These are phyloP conservation scores for Acanthosepion esculentum DNA, from an alignment of 2,888 invertebrate species.

Conservation along the genomic window DNA sequence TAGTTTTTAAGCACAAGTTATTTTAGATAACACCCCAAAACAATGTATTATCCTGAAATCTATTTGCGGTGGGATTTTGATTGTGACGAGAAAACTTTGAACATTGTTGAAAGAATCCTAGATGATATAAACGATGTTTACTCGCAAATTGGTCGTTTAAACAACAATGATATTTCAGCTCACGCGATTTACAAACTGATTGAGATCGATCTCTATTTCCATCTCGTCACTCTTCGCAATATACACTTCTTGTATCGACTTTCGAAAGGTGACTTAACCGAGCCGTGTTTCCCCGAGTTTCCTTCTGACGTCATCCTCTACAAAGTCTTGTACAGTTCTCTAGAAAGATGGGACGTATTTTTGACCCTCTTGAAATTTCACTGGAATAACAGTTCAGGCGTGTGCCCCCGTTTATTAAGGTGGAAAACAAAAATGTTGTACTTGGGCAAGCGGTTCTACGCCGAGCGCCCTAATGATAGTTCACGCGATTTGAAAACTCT, in stretches of 20 bases:
- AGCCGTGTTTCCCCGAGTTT: background rate
- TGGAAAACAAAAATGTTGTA: background rate
- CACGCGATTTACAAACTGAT: background rate
- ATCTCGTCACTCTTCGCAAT: background rate
- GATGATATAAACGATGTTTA: background rate
- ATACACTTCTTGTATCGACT: background rate
- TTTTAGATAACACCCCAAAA: background rate
- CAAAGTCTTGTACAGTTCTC: background rate
- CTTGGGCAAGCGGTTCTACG: background rate
- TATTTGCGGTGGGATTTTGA: background rate
- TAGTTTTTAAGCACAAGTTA: too few species aligned
- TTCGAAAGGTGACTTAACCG: background rate
- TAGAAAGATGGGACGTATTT: background rate
- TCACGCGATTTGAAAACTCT: background rate
- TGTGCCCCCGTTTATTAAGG: background rate
- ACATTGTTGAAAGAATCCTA: background rate
- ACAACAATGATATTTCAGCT: background rate
- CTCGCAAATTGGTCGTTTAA: background rate
- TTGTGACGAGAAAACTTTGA: background rate
- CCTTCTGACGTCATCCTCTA: background rate
- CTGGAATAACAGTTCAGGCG: background rate
- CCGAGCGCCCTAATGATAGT: background rate
- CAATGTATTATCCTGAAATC: background rate
- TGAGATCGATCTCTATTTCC: background rate
- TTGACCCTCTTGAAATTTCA: background rate